Evolutionary conservation across 2,888 invertebrate species (phyloP).

Genomic region (Tryphoninae sp.): DNA sequence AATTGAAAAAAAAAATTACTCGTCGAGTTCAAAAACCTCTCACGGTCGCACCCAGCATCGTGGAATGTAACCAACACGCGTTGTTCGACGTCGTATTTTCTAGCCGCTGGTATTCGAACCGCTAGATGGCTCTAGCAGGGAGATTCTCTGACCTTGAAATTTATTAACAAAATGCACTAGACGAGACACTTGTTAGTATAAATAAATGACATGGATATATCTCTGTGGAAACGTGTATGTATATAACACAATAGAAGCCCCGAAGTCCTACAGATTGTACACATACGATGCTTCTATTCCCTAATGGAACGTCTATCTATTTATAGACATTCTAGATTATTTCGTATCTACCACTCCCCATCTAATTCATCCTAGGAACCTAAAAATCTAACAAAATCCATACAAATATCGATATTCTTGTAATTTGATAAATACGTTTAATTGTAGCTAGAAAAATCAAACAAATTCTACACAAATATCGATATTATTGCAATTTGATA

Average conservation of each 20-base stretch:
- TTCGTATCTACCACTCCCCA: neutral
- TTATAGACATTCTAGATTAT: constrained; percentile 29
- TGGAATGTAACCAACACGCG: neutral
- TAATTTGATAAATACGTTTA: neutral
- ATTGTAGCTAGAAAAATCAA: too few species aligned
- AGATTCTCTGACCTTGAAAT: constrained; percentile 30
- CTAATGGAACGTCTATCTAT: constrained; percentile 16
- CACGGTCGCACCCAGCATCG: neutral
- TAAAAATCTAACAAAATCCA: too few species aligned
- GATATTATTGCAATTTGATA: neutral
- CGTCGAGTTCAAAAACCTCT: neutral
- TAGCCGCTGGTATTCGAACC: constrained; percentile 1
- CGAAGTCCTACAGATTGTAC: neutral
- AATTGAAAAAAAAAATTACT: constrained; percentile 5
- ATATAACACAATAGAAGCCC: neutral
- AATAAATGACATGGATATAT: neutral
- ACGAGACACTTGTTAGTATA: neutral
- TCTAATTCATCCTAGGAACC: too few species aligned
- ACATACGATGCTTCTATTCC: constrained; percentile 6
- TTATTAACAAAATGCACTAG: constrained; percentile 41
- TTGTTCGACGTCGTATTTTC: constrained; percentile 2
- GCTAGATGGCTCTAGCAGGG: neutral
- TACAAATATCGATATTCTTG: too few species aligned
- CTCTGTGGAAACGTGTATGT: neutral
- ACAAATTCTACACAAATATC: too few species aligned